phyloP scores from a whole-genome alignment of 2,888 invertebrate species.

The Laspeyria flexula region DNA sequence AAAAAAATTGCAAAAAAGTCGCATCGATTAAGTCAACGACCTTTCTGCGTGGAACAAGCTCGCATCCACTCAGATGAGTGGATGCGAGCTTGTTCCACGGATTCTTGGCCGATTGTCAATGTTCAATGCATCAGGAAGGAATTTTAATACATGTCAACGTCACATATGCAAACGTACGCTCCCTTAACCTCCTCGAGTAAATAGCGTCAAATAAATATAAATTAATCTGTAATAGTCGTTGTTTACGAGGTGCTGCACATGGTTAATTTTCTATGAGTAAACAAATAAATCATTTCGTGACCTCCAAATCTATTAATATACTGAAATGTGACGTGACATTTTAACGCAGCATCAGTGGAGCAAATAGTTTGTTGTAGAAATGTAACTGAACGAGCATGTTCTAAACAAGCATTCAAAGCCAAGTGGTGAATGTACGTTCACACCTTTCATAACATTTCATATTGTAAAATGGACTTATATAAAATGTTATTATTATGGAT shows the following conservation, averaged over 20 bases:
- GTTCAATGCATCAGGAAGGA: slow-evolving; percentile 56
- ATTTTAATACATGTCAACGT: slow-evolving; percentile 50
- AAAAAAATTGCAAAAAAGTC: slow-evolving; percentile 13
- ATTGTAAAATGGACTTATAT: neutral
- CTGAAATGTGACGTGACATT: slow-evolving; percentile 20
- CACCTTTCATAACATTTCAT: neutral
- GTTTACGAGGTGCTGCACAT: slow-evolving; percentile 16
- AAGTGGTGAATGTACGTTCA: neutral
- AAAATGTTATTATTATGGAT: neutral
- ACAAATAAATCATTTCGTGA: slow-evolving; percentile 27
- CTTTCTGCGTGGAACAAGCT: slow-evolving; percentile 21
- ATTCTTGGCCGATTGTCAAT: slow-evolving; percentile 69
- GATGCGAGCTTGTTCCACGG: slow-evolving; percentile 45
- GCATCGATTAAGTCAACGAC: slow-evolving; percentile 19
- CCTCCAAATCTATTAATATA: slow-evolving; percentile 21
- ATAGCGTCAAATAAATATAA: slow-evolving; percentile 17
- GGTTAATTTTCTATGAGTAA: slow-evolving; percentile 20
- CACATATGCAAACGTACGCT: slow-evolving; percentile 19
- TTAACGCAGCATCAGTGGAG: slow-evolving; percentile 13
- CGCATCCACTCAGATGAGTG: slow-evolving; percentile 38
- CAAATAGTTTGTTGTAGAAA: slow-evolving; percentile 20
- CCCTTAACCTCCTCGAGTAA: slow-evolving; percentile 19
- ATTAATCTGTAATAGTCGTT: slow-evolving; percentile 5
- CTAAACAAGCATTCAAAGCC: slow-evolving; percentile 5
- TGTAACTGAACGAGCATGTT: slow-evolving; percentile 12